Base-by-base conservation (phyloP, 2,888 invertebrate species). In the Colletes collaris region DNA sequence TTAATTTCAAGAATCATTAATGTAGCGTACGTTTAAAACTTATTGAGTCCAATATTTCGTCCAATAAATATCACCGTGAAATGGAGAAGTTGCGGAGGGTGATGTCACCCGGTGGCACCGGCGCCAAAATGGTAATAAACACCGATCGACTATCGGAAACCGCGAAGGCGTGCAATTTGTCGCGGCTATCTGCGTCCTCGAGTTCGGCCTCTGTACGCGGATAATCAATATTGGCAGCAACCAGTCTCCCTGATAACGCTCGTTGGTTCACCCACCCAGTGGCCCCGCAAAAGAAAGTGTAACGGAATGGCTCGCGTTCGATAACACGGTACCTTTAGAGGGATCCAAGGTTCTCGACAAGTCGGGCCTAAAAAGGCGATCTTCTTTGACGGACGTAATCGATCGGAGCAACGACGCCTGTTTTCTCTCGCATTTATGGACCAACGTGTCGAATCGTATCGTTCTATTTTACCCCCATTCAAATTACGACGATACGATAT, bases 161-260 rank as follows among this genome's bases (percentile, higher is more conserved):
- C 67, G 77, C 73, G 81, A 71, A 83, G 76, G 78, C 81, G 78
- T 71, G 79, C 85, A 88, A 87, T 89, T 87, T 87, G 87, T 87
- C 81, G 76, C 19, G 64, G 80, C 65, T 87, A 88, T 89, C 84
- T 68, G 59, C 66, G 77, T 66, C 65, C 67, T 68, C 77, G 77
- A 56, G 70, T 74, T 79, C 73, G 72, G 65, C 82, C 76, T 74
- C 69, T 64, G 74, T 60, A 60, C 55, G 52, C 56, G 68, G 80
- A 80, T 86, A 86, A 89, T 90, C 86, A 88, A 89, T 85, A 88
- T 88, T 89, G 86, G 87, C 86, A 81, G 74, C 77, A 69, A 76
- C 69, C 83, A 79, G 77, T 76, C 68, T 49, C 84, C 79, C 84
- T 79, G 90, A 91, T 90, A 90, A 90, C 84, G 64, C 44, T 27